phyloP scores from a whole-genome alignment of 2,888 invertebrate species.

The Cantharis rustica region DNA sequence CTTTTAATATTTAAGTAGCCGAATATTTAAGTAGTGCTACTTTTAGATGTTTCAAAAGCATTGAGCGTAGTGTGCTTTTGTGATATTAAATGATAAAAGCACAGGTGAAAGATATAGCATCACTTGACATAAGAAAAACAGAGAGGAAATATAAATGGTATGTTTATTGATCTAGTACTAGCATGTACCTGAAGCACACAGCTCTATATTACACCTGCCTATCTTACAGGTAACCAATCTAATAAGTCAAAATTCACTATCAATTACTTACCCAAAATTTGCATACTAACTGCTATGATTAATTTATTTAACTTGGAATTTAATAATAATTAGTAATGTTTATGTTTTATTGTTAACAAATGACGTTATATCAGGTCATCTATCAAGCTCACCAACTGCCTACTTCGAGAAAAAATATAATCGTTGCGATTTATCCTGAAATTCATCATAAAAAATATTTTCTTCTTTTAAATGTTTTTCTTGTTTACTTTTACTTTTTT shows the following conservation, averaged over 20 bases:
- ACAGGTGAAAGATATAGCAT: slow-evolving; percentile 1
- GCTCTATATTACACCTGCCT: background rate
- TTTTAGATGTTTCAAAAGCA: background rate
- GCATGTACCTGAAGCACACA: slow-evolving; percentile 2
- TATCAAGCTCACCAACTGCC: background rate
- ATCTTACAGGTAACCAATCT: background rate
- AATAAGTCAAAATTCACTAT: background rate
- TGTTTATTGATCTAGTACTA: slow-evolving; percentile 1
- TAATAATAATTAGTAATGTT: background rate
- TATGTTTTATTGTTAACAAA: background rate
- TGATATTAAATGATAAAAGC: slow-evolving; percentile 5
- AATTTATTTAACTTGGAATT: background rate
- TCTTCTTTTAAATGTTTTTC: background rate
- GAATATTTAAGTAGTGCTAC: background rate
- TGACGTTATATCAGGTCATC: background rate
- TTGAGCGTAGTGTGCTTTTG: background rate
- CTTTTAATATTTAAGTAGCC: background rate
- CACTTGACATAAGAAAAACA: slow-evolving; percentile 1
- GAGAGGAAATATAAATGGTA: slow-evolving; percentile 1
- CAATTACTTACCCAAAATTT: background rate
- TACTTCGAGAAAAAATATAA: background rate
- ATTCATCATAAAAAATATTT: background rate
- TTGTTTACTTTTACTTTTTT: background rate
- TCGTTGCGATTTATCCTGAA: background rate
- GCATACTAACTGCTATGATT: background rate